Percentiles rank a stretch among this genome's conserved stretches.
phyloP scores from a whole-genome alignment of 2,113 vertebrate species.

The Puntigrus tetrazona region DNA sequence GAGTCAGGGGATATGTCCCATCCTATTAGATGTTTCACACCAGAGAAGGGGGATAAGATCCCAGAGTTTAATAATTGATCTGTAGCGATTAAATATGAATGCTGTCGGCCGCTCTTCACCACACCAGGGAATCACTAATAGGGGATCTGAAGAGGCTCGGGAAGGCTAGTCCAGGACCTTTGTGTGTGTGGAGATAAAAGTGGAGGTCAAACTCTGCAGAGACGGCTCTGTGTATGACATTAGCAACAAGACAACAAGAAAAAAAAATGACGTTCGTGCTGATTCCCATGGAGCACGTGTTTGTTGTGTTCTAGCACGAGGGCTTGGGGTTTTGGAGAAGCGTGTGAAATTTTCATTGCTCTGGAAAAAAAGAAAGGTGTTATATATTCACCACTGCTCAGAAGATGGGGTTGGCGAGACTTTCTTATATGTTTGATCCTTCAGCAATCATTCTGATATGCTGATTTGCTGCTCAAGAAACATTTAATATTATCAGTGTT shows the following conservation, averaged over 20 bases:
- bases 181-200: conserved; percentile 35
- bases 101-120: conserved; percentile 30
- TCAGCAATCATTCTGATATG: too few relatives aligned
- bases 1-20: conserved; percentile 48
- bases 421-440: too few relatives aligned
- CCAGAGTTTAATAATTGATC: conserved; percentile 72
- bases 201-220: conserved; percentile 28
- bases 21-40: conserved; percentile 55
- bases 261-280: background rate
- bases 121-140: conserved; percentile 50
- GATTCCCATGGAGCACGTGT: background rate
- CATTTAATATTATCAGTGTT: too few relatives aligned
- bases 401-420: background rate
- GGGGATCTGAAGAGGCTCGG: conserved; percentile 37
- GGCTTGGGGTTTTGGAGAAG: background rate
- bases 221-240: background rate
- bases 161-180: background rate
- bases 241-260: background rate
- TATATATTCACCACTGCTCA: background rate
- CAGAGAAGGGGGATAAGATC: conserved; percentile 61
- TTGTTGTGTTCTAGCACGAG: background rate
- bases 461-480: too few relatives aligned
- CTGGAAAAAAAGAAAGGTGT: background rate
- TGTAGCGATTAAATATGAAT: conserved; percentile 69
- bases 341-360: background rate